Conservation (phyloP, 2,113 vertebrate genomes). For the Coregonus clupeaformis region DNA sequence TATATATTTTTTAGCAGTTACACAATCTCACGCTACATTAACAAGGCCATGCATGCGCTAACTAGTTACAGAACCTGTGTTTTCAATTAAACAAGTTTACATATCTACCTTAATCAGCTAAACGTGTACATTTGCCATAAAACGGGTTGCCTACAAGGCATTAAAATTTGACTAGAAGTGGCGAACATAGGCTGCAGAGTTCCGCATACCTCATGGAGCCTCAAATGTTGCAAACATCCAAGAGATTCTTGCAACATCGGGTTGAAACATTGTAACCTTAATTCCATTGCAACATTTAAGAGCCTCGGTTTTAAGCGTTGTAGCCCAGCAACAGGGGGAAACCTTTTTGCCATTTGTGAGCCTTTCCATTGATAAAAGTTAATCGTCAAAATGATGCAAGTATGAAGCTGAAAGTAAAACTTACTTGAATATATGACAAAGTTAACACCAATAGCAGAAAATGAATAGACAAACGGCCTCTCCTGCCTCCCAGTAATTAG, state of each 20-base stretch:
- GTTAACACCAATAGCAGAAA: constrained; percentile 10
- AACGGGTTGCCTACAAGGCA: background rate
- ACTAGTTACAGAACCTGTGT: background rate
- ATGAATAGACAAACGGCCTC: background rate
- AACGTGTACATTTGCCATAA: no score
- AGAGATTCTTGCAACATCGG: background rate
- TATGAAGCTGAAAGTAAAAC: constrained; percentile 6
- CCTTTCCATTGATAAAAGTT: no score
- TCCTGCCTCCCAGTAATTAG: background rate
- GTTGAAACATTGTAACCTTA: background rate
- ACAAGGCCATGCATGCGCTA: background rate
- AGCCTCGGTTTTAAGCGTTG: no score
- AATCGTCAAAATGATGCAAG: no score
- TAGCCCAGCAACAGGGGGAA: no score
- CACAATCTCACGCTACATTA: background rate
- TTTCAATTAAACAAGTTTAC: background rate
- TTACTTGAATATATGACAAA: constrained; percentile 50
- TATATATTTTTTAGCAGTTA: no score
- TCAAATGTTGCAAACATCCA: background rate
- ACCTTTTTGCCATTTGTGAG: no score
- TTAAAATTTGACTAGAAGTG: background rate
- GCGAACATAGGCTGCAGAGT: background rate
- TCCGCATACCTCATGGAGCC: background rate
- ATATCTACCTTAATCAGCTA: background rate
- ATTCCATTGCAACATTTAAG: background rate